phyloP scores from a whole-genome alignment of 2,888 invertebrate genomes.

The Folsomia manolachei region DNA sequence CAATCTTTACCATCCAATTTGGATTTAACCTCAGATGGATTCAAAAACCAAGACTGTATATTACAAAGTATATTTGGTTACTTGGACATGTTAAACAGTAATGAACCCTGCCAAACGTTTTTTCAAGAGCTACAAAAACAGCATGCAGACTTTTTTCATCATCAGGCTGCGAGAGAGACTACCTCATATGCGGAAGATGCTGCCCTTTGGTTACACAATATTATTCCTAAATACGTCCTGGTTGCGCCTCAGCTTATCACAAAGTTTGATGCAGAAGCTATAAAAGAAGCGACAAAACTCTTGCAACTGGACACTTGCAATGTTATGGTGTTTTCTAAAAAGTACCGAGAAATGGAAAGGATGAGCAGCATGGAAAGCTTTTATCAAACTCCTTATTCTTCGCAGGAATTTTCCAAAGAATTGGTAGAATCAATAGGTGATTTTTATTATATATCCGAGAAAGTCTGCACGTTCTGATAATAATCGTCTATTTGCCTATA shows the following conservation, averaged over 20 bases:
- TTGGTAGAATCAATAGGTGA: slow-evolving; percentile 21
- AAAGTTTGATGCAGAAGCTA: slow-evolving; percentile 25
- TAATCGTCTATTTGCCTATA: too few species aligned
- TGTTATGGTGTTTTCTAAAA: slow-evolving; percentile 27
- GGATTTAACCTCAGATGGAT: slow-evolving; percentile 32
- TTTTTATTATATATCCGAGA: too few species aligned
- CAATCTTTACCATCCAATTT: slow-evolving; percentile 30
- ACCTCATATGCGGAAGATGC: slow-evolving; percentile 14
- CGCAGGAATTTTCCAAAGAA: slow-evolving; percentile 20
- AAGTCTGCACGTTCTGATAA: too few species aligned
- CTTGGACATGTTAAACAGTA: slow-evolving; percentile 23
- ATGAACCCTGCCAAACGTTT: slow-evolving; percentile 25
- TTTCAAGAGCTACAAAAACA: slow-evolving; percentile 35
- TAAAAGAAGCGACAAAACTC: slow-evolving; percentile 19
- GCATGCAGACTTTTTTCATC: slow-evolving; percentile 34
- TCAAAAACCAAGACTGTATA: slow-evolving; percentile 26
- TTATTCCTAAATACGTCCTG: slow-evolving; percentile 22
- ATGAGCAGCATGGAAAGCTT: slow-evolving; percentile 23
- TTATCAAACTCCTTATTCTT: slow-evolving; percentile 28
- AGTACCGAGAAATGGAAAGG: slow-evolving; percentile 17
- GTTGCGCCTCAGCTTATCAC: slow-evolving; percentile 25
- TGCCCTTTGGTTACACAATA: slow-evolving; percentile 25
- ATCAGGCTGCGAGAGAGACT: slow-evolving; percentile 9
- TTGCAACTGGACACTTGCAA: slow-evolving; percentile 25
- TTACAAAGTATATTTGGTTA: slow-evolving; percentile 33